A percentile compares a stretch with the other conserved stretches of the same genome.
Evolutionary conservation across 2,797 vertebrate species (phyloP).

Genomic region (Dipus sagitta): DNA sequence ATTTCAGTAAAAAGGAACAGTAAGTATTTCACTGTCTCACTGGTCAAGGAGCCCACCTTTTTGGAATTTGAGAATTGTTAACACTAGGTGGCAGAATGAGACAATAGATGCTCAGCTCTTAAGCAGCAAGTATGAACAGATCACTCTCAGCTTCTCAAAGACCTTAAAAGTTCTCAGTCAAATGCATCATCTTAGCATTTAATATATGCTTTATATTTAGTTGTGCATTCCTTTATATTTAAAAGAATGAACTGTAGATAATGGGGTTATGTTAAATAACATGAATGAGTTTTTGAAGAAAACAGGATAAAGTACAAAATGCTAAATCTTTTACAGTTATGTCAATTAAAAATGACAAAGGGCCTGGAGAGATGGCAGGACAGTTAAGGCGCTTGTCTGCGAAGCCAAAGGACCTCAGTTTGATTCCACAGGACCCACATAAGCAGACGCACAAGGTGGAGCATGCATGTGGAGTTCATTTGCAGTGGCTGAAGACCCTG

Average conservation of each 20-base stretch:
- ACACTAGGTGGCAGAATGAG: slow-evolving; percentile 81
- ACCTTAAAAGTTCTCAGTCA: neutral
- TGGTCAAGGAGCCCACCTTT: neutral
- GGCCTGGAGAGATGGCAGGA: too few species aligned
- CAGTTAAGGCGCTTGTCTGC: too few species aligned
- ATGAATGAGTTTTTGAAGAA: neutral
- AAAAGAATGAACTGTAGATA: neutral
- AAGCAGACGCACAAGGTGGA: too few species aligned
- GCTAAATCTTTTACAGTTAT: neutral
- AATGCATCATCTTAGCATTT: neutral
- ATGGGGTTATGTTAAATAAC: neutral
- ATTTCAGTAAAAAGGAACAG: neutral
- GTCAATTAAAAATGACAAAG: neutral
- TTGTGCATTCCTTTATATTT: neutral
- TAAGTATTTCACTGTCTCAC: slow-evolving; percentile 33
- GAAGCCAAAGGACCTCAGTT: too few species aligned
- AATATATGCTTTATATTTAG: neutral
- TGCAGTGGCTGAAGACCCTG: too few species aligned
- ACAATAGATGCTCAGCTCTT: slow-evolving; percentile 23
- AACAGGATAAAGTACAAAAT: slow-evolving; percentile 27
- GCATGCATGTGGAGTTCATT: too few species aligned
- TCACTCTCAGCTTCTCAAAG: neutral
- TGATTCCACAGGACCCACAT: too few species aligned
- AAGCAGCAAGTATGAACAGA: neutral
- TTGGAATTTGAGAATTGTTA: slow-evolving; percentile 32